Conservation (phyloP, 2,888 invertebrate species). For the Zygothrica quintamaculata region DNA sequence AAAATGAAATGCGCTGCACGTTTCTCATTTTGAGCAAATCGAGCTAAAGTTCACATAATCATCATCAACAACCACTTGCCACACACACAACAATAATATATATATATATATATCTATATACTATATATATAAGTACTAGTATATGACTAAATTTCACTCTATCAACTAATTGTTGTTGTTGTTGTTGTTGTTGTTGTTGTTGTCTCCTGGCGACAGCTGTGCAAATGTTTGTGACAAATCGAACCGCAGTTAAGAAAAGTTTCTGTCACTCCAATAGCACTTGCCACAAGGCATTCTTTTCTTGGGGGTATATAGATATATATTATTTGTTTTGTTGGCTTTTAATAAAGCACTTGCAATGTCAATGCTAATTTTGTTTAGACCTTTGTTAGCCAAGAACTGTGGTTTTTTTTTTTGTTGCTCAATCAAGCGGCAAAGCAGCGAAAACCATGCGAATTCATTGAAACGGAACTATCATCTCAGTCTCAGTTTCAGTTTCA, state of each 20-base stretch:
- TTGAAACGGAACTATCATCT: constrained; percentile 65
- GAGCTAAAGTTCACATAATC: constrained; percentile 40
- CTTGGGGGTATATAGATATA: constrained; percentile 18
- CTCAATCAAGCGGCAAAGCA: constrained; percentile 45
- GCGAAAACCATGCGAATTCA: constrained; percentile 52
- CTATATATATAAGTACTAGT: constrained; percentile 15
- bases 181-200: constrained; percentile 26
- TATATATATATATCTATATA: too few species aligned
- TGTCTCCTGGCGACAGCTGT: constrained; percentile 53
- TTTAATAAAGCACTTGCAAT: constrained; percentile 58
- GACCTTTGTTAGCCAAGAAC: constrained; percentile 40
- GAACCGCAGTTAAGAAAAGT: constrained; percentile 52
- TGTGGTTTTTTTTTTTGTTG: constrained; percentile 25
- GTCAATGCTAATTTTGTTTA: constrained; percentile 45
- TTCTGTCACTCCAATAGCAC: constrained; percentile 12
- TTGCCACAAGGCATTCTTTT: constrained; percentile 37
- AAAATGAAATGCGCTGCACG: constrained; percentile 68
- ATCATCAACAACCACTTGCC: constrained; percentile 30
- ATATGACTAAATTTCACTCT: constrained; percentile 50
- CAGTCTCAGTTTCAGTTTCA: constrained; percentile 62
- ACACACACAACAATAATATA: too few species aligned
- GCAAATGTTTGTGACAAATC: constrained; percentile 58
- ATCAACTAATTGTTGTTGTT: too few species aligned
- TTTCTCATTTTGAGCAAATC: constrained; percentile 75
- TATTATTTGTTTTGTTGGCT: constrained; percentile 17